phyloP scores from a whole-genome alignment of 2,888 invertebrate genomes.

The Erebia aethiops region DNA sequence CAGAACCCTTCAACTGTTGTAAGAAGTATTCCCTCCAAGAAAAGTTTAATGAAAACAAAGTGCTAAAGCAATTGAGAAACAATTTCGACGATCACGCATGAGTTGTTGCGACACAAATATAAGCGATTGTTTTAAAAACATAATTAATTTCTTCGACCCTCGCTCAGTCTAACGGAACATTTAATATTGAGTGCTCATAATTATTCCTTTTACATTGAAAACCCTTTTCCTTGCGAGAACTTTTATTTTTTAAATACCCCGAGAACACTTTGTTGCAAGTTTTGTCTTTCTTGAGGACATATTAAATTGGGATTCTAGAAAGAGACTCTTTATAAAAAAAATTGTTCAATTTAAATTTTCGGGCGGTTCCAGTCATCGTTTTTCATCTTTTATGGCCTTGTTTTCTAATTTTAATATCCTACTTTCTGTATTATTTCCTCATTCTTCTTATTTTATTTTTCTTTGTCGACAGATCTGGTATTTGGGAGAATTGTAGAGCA shows the following conservation, averaged over 20 bases:
- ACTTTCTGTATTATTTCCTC: slow-evolving; percentile 55
- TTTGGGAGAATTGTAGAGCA: slow-evolving; percentile 97
- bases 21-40: slow-evolving; percentile 53
- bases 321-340: slow-evolving; percentile 46
- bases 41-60: slow-evolving; percentile 79
- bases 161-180: slow-evolving; percentile 76
- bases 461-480: slow-evolving; percentile 88
- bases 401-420: slow-evolving; percentile 49
- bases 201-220: slow-evolving; percentile 76
- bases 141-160: slow-evolving; percentile 80
- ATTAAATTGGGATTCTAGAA: slow-evolving; percentile 43
- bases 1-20: slow-evolving; percentile 42
- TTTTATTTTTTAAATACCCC: slow-evolving; percentile 69
- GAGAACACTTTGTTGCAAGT: slow-evolving; percentile 58
- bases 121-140: slow-evolving; percentile 82
- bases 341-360: slow-evolving; percentile 47
- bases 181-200: slow-evolving; percentile 82
- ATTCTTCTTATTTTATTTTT: slow-evolving; percentile 72
- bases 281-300: slow-evolving; percentile 52
- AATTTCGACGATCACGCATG: slow-evolving; percentile 80
- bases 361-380: slow-evolving; percentile 42
- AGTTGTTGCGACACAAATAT: slow-evolving; percentile 76
- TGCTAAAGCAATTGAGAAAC: slow-evolving; percentile 79
- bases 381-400: slow-evolving; percentile 49
- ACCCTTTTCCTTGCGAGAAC: slow-evolving; percentile 72